Conservation (phyloP, 2,113 vertebrate species). For the Romanogobio albipinnatus region DNA sequence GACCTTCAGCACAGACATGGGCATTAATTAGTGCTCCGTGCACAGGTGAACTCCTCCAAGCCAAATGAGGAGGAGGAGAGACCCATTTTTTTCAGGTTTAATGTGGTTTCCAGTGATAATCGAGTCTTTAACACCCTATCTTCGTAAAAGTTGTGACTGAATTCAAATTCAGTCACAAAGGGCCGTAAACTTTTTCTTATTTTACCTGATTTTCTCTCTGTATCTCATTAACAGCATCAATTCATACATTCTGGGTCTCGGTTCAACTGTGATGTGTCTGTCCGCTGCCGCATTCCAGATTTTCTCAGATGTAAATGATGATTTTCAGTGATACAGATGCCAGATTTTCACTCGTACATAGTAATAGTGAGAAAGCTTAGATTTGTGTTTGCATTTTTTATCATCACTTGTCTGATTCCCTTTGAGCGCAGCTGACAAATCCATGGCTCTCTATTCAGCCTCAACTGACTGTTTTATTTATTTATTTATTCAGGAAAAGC, state of each 20-base stretch:
- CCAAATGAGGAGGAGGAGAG: conserved; percentile 52
- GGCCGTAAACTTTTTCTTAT: conserved; percentile 27
- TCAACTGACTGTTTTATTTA: conserved; percentile 8
- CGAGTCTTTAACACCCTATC: conserved; percentile 44
- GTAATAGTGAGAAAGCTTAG: conserved; percentile 10
- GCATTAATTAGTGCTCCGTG: conserved; percentile 55
- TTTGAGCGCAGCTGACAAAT: conserved; percentile 37
- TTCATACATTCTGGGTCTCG: neutral
- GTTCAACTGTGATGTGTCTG: neutral
- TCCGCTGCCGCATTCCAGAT: neutral
- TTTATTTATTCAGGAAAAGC: conserved; percentile 26
- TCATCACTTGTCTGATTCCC: conserved; percentile 43
- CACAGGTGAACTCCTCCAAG: conserved; percentile 59
- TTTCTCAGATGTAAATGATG: conserved; percentile 2
- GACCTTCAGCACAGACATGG: conserved; percentile 65
- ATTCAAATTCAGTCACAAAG: conserved; percentile 51
- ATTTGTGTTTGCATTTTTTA: conserved; percentile 47
- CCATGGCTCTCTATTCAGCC: conserved; percentile 22
- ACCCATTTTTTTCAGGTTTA: conserved; percentile 36
- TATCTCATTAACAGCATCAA: neutral
- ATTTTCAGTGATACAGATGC: conserved; percentile 4
- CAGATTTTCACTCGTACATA: conserved; percentile 10
- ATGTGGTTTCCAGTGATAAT: conserved; percentile 54
- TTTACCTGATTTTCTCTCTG: neutral
- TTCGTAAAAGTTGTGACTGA: conserved; percentile 43